Conservation (phyloP, 2,888 invertebrate species). For the Hyposoter didymator region DNA sequence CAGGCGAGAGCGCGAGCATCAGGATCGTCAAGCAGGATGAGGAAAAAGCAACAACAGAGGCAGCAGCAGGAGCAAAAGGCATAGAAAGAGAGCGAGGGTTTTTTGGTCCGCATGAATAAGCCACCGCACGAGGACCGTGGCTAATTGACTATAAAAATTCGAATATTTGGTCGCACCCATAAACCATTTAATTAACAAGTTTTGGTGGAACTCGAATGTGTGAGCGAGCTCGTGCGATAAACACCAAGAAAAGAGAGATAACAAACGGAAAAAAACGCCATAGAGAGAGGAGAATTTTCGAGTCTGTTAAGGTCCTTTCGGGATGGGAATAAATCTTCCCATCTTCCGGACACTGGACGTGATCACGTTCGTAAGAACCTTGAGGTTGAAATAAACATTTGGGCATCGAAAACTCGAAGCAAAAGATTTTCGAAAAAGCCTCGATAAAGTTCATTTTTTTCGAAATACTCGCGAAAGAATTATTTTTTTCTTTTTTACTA, state of each 20-base stretch:
- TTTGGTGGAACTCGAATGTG: constrained; percentile 56
- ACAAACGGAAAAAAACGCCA: not conserved
- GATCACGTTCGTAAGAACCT: constrained; percentile 1
- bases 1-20: constrained; percentile 40
- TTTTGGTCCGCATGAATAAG: not conserved
- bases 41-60: constrained; percentile 41
- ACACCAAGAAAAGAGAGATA: constrained; percentile 37
- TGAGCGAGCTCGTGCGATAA: constrained; percentile 54
- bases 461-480: too few relatives aligned
- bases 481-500: not conserved
- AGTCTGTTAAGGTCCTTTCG: constrained; percentile 24
- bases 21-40: constrained; percentile 33
- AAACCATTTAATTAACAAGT: constrained; percentile 81
- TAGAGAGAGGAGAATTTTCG: constrained; percentile 11
- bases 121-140: constrained; percentile 70
- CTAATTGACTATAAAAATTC: constrained; percentile 82
- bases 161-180: constrained; percentile 79
- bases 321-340: constrained; percentile 39
- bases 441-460: not conserved
- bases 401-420: not conserved
- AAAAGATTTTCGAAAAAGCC: not conserved
- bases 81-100: not conserved
- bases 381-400: not conserved
- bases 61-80: not conserved
- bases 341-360: constrained; percentile 12